Evolutionary conservation across 2,797 vertebrate genomes (phyloP), one percentile per base, ranked within the genome.

Genomic region (Kryptolebias ocellatus): DNA sequence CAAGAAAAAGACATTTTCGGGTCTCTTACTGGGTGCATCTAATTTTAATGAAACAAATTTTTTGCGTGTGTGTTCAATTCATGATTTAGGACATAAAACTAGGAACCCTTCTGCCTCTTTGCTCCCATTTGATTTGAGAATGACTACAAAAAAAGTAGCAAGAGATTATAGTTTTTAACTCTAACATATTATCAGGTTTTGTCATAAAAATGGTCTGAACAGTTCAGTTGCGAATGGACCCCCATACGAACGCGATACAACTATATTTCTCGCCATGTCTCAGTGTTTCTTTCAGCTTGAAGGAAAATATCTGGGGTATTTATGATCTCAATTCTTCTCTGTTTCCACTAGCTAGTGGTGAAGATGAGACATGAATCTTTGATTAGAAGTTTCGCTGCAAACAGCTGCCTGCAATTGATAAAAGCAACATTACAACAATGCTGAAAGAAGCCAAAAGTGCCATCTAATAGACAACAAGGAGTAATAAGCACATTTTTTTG

Each of bases 21-120:
- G 37, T 69, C 62, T 79, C 51, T 50, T 46, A 0, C 18, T 31
- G 58, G 59, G 5, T 60, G 65, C 64, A 47, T 54, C 44, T 49
- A 18, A 42, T 56, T 37, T 61, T 44, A 72, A 60, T 68, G 14
- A 54, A 27, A 52, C 39, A 59, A 24, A 37, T 31, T 18, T 5
- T 47, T 42, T 18, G 53, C 3, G 45, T 53, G 27, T 31, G 15
- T 15, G 27, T 46, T 53, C 29, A 17, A 27, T 53, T 14, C 14
- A 29, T 60, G 11, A 55, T 58, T 64, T 45, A 58, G 18, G n/a
- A 39, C 18, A 72, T 49, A 20, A 17, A 67, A 29, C 16, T 50
- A 45, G 51, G n/a, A 11, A 37, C n/a, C 53, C 50, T 47, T 12
- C 16, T 50, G 14, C 17, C 1, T 12, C 9, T 46, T 56, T 51